Evolutionary conservation across 2,113 vertebrate species (phyloP).

Genomic region (Aegotheles bennettii): DNA sequence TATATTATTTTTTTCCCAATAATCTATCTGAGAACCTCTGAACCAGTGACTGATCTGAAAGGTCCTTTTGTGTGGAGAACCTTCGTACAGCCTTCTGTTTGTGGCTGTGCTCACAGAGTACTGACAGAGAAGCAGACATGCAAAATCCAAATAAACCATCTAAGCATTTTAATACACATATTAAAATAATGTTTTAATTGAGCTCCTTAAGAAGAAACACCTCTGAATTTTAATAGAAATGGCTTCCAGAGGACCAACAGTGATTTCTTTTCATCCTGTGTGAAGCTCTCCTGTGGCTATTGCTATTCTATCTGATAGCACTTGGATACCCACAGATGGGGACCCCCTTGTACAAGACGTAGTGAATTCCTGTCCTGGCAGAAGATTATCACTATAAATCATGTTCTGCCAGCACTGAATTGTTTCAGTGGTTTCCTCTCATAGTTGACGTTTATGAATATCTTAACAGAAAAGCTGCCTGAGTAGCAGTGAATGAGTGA

Average conservation of each 20-base stretch:
- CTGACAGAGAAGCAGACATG: neutral
- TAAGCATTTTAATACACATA: neutral
- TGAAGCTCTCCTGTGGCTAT: neutral
- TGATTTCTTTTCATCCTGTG: neutral
- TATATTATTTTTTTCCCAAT: neutral
- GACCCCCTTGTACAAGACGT: neutral
- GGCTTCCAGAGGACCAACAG: neutral
- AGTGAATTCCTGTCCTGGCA: neutral
- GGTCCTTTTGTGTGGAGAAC: neutral
- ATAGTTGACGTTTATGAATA: neutral
- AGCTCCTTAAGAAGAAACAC: neutral
- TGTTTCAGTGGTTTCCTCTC: neutral
- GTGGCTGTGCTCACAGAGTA: neutral
- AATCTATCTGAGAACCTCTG: slow-evolving; percentile 19
- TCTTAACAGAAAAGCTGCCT: slow-evolving; percentile 6
- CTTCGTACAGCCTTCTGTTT: neutral
- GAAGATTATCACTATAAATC: neutral
- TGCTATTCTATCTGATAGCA: neutral
- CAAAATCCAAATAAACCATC: neutral
- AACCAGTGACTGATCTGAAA: slow-evolving; percentile 11
- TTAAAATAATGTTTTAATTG: neutral
- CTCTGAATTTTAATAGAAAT: neutral
- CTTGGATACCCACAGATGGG: neutral
- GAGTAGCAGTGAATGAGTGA: neutral
- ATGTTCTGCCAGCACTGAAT: neutral